Conservation (phyloP, 2,888 invertebrate genomes). For the Lamellibrachia satsuma region DNA sequence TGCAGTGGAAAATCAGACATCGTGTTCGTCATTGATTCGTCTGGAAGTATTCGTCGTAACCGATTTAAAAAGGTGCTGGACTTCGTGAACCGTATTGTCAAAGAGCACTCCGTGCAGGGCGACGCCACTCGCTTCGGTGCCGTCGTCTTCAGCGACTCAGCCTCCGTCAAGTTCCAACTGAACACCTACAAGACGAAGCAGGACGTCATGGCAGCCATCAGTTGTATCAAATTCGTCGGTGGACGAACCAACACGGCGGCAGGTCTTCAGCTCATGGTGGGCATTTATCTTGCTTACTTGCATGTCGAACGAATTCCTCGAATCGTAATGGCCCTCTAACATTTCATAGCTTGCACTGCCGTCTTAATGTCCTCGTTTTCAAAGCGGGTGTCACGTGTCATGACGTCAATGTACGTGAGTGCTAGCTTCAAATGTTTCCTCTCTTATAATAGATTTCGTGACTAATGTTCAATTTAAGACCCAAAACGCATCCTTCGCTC, state of each 20-base stretch:
- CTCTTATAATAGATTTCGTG: no score
- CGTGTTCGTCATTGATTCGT: constrained; percentile 37
- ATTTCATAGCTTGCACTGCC: no score
- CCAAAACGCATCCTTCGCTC: no score
- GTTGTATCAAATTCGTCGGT: constrained; percentile 21
- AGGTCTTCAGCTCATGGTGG: constrained; percentile 20
- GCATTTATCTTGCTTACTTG: background rate
- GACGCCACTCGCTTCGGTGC: constrained; percentile 34
- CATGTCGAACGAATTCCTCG: no score
- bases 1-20: constrained; percentile 39
- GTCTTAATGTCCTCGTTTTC: no score
- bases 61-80: constrained; percentile 33
- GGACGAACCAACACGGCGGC: constrained; percentile 35
- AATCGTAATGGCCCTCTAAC: no score
- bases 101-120: constrained; percentile 36
- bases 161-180: constrained; percentile 42
- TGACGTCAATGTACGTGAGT: no score
- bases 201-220: constrained; percentile 38
- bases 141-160: constrained; percentile 38
- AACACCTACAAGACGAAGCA: constrained; percentile 39
- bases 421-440: no score
- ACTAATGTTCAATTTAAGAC: no score
- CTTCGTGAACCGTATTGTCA: constrained; percentile 34
- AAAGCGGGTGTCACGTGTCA: no score
- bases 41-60: constrained; percentile 34